phyloP scores from a whole-genome alignment of 2,113 vertebrate species.

The Cyanoramphus novaezelandiae region DNA sequence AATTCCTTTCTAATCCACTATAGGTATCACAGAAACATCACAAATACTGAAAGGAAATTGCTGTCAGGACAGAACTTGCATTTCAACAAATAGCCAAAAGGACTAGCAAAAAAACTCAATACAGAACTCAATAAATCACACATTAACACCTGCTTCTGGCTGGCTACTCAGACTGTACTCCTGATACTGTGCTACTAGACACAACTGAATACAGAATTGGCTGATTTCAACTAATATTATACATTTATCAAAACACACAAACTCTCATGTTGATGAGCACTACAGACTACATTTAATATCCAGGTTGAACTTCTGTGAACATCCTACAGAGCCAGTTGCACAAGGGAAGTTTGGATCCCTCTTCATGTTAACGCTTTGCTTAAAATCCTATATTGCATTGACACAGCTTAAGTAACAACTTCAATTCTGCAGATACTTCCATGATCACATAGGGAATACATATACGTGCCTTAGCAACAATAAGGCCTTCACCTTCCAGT shows the following conservation, averaged over 20 bases:
- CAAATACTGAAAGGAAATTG: not conserved
- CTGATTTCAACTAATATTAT: not conserved
- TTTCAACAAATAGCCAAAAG: not conserved
- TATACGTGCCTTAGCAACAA: not conserved
- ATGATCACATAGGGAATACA: not conserved
- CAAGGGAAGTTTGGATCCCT: not conserved
- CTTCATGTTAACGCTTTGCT: not conserved
- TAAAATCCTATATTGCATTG: not conserved
- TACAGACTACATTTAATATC: not conserved
- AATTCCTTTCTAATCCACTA: not conserved
- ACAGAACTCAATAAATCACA: not conserved
- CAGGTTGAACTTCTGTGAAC: not conserved
- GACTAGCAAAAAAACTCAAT: not conserved
- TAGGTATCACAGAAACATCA: not conserved
- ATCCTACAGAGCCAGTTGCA: not conserved
- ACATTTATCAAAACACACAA: not conserved
- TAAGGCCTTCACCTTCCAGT: rapidly evolving
- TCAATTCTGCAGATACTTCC: not conserved
- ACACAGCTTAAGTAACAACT: not conserved
- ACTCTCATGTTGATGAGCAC: not conserved
- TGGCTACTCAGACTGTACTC: not conserved
- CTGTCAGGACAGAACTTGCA: not conserved
- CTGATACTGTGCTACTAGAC: not conserved
- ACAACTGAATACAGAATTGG: not conserved
- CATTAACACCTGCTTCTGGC: not conserved